Evolutionary conservation across 2,113 vertebrate species (phyloP).

Genomic region (Sinocyclocheilus grahami): DNA sequence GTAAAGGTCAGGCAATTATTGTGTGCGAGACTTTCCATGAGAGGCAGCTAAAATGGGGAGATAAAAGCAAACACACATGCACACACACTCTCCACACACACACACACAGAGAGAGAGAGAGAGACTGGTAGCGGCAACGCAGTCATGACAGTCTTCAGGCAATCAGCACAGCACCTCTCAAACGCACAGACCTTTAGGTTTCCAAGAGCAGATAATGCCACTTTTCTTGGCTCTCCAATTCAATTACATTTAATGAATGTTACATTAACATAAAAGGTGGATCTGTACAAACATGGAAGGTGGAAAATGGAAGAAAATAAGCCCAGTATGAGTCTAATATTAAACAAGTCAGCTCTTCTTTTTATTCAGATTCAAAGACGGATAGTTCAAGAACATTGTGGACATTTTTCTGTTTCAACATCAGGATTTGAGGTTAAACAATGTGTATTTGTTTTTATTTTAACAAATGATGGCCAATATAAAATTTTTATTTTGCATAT

Average conservation of each 20-base stretch:
- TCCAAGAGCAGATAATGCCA: conserved; percentile 41
- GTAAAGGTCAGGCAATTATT: conserved; percentile 99
- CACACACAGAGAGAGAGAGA: conserved; percentile 2
- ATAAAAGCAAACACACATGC: conserved; percentile 52
- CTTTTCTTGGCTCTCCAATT: conserved; percentile 50
- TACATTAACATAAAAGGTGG: conserved; percentile 52
- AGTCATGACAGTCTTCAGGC: conserved; percentile 36
- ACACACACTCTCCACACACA: conserved; percentile 36
- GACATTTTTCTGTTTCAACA: neutral
- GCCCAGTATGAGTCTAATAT: neutral
- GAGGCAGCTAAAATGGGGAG: conserved; percentile 69
- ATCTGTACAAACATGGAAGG: conserved; percentile 6
- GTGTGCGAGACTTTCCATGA: conserved; percentile 91
- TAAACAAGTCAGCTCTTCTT: conserved; percentile 14
- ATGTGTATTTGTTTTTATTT: neutral
- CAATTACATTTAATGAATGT: conserved; percentile 55
- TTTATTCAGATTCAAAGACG: neutral
- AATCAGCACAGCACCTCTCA: conserved; percentile 42
- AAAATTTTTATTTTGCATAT: neutral
- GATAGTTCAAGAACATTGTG: neutral
- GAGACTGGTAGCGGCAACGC: conserved; percentile 10
- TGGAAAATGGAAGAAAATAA: neutral
- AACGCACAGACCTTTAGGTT: conserved; percentile 46
- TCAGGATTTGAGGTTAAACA: neutral
- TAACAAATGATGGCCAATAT: no score